These are phyloP conservation scores for Caenorhabditis elegans DNA, from an alignment of 1,140 invertebrate genomes.

Conservation along the genomic window DNA sequence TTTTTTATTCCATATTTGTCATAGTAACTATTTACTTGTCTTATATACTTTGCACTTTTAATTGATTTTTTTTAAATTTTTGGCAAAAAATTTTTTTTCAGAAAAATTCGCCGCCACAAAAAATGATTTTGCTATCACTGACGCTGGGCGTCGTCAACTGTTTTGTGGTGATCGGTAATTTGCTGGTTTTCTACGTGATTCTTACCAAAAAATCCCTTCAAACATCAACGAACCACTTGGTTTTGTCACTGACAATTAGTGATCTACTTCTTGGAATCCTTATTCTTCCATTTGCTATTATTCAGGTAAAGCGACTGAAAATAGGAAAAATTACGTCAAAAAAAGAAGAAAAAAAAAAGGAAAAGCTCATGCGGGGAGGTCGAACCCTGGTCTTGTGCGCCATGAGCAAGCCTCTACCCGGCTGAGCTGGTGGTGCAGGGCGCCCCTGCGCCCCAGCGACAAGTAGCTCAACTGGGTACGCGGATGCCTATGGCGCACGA, in stretches of 20 bases:
- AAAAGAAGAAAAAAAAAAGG: background rate
- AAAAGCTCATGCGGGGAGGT: too few species aligned
- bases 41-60: background rate
- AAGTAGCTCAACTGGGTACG: too few species aligned
- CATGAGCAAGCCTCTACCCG: too few species aligned
- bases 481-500: too few species aligned
- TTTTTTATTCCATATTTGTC: background rate
- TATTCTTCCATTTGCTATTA: slow-evolving; percentile 68
- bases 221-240: slow-evolving; percentile 63
- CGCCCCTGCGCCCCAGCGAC: too few species aligned
- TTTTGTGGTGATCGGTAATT: slow-evolving; percentile 63
- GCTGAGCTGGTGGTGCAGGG: too few species aligned
- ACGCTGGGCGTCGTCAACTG: slow-evolving; percentile 58
- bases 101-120: background rate
- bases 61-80: background rate
- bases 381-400: too few species aligned
- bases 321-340: background rate
- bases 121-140: slow-evolving; percentile 16
- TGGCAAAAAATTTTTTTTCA: background rate
- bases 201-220: slow-evolving; percentile 60
- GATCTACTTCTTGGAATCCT: slow-evolving; percentile 67
- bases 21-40: background rate
- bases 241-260: slow-evolving; percentile 63
- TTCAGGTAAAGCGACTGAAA: slow-evolving; percentile 52
- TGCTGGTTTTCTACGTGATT: slow-evolving; percentile 63